Percentiles rank a stretch among this genome's conserved stretches.
Evolutionary conservation across 2,113 vertebrate genomes (phyloP).

Genomic region (Megaceryle maxima): DNA sequence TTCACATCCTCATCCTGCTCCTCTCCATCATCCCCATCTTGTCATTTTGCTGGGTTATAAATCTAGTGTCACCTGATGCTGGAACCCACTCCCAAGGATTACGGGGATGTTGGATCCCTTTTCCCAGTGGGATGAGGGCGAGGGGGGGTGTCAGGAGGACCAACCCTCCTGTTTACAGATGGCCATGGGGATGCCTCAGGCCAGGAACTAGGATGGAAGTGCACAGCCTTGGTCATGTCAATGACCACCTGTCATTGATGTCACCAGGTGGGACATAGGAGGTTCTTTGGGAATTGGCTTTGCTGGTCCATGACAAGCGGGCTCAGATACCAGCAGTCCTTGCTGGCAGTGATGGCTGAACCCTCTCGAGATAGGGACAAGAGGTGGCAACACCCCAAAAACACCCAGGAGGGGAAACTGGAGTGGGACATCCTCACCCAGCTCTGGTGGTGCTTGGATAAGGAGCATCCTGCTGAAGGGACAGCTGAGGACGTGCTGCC

Average conservation of each 20-base stretch:
- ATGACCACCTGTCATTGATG: accelerated
- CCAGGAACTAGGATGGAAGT: accelerated
- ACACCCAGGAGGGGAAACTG: accelerated
- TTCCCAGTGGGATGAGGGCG: accelerated
- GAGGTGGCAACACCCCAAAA: neutral
- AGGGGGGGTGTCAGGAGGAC: neutral
- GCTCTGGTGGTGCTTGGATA: neutral
- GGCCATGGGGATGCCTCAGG: neutral
- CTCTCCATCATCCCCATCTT: neutral
- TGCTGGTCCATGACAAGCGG: accelerated
- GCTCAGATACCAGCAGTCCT: neutral
- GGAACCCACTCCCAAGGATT: accelerated
- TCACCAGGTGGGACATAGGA: accelerated
- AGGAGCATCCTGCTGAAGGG: neutral
- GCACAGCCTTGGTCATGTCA: neutral
- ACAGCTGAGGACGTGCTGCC: neutral
- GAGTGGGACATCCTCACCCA: accelerated
- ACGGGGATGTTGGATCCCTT: accelerated
- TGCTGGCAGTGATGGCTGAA: accelerated
- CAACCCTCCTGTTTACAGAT: neutral
- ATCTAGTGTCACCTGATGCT: accelerated
- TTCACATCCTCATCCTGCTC: neutral
- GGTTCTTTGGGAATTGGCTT: neutral
- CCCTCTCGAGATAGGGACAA: neutral
- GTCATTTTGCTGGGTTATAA: accelerated